phyloP scores from a whole-genome alignment of 2,113 vertebrate genomes.

The Promerops cafer region DNA sequence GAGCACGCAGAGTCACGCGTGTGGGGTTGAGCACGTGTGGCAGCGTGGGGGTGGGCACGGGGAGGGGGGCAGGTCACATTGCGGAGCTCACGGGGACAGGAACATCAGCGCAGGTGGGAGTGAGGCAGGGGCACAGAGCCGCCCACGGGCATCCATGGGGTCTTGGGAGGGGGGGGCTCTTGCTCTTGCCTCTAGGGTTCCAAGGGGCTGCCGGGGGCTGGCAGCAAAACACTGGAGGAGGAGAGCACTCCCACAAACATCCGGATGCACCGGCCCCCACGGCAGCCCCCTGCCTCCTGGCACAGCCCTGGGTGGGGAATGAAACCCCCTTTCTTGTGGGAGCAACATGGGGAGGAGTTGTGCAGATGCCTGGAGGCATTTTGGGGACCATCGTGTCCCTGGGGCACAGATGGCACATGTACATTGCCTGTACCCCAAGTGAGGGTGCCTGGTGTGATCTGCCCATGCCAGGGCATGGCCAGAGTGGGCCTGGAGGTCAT shows the following conservation, averaged over 20 bases:
- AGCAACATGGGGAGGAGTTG: background rate
- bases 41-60: background rate
- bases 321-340: background rate
- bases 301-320: background rate
- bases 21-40: background rate
- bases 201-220: background rate
- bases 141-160: background rate
- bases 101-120: background rate
- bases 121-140: background rate
- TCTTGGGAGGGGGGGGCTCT: background rate
- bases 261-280: fast-evolving
- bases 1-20: background rate
- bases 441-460: background rate
- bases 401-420: fast-evolving
- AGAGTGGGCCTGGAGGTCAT: background rate
- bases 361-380: background rate
- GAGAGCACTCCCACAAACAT: background rate
- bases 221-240: background rate
- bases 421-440: background rate
- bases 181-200: background rate
- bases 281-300: fast-evolving
- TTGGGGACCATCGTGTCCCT: background rate
- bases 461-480: background rate
- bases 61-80: conserved; percentile 1
- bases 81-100: background rate